Evolutionary conservation across 2,888 invertebrate species (phyloP).

Genomic region (Odontothrips loti): DNA sequence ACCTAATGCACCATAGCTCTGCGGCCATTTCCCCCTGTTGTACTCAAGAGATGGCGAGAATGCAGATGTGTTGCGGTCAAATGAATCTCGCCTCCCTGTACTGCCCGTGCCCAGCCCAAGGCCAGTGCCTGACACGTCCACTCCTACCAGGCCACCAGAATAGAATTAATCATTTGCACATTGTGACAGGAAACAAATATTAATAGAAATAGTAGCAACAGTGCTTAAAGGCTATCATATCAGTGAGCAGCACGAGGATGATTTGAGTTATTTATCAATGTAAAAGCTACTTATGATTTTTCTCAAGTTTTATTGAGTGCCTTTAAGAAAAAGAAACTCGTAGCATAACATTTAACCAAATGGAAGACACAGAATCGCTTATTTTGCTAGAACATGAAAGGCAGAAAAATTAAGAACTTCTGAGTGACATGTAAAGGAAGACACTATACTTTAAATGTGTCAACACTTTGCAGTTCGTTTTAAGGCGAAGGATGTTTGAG

Average conservation of each 20-base stretch:
- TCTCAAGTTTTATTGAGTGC: background rate
- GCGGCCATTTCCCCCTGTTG: constrained; percentile 55
- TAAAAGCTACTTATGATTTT: background rate
- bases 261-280: background rate
- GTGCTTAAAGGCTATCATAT: constrained; percentile 22
- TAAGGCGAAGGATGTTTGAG: background rate
- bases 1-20: constrained; percentile 57
- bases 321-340: background rate
- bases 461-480: background rate
- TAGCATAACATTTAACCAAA: too few species aligned
- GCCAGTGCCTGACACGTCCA: constrained; percentile 42
- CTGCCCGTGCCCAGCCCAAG: constrained; percentile 54
- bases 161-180: constrained; percentile 13
- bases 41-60: constrained; percentile 72
- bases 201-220: background rate
- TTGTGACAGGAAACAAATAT: background rate
- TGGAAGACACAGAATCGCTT: too few species aligned
- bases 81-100: constrained; percentile 70
- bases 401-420: background rate
- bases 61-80: constrained; percentile 70
- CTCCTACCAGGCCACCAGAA: constrained; percentile 25
- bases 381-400: background rate
- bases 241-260: constrained; percentile 14
- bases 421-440: background rate
- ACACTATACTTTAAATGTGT: too few species aligned